Base-by-base conservation (phyloP, 2,797 vertebrate genomes). In the Channa striata region DNA sequence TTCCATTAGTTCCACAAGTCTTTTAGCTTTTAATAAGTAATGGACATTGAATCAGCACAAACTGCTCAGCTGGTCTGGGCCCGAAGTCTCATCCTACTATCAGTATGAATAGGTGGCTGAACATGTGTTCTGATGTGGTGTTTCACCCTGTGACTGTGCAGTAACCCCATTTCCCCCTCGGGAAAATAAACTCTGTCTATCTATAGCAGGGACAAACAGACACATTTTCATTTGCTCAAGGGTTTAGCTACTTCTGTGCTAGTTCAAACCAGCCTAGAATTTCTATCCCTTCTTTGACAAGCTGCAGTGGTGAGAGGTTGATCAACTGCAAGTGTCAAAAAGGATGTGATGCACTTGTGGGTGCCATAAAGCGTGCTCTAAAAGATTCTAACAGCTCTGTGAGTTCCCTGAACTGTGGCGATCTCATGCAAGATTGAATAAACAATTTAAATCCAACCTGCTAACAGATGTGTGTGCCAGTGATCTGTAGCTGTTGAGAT, bases 321-420 rank as follows among this genome's bases (percentile, higher is more conserved):
- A 57, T 37, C 23, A 74, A 68, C 46, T 48, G 17, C 12, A 1
- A 13, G 3, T 36, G 40, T 63, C 23, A 69, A 46, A 43, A 48
- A 11, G 54, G 58, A 25, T 11, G 10, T 82, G 66, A 77, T 82
- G 81, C 70, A 51, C 60, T 74, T 85, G 64, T 71, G 70, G 68
- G 9, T 70, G 47, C 46, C 36, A 8, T 34, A 16, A 57, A 19
- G 9, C 51, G 25, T 48, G 34, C 40, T 51, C 30, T 58, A 6
- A 46, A 63, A 36, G 10, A 17, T 60, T 67, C 12, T 65, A n/a
- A 63, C 25, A 34, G 44, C 19, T 37, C 3, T 4, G 20, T 4
- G 2, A 36, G 17, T 80, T 90, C 71, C 40, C n/a, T 60, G 46
- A 75, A 48, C 30, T 42, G 14, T 23, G 19, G 11, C 72, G 21